Evolutionary conservation across 2,888 invertebrate species (phyloP).

Genomic region (Quadroppia sp.): DNA sequence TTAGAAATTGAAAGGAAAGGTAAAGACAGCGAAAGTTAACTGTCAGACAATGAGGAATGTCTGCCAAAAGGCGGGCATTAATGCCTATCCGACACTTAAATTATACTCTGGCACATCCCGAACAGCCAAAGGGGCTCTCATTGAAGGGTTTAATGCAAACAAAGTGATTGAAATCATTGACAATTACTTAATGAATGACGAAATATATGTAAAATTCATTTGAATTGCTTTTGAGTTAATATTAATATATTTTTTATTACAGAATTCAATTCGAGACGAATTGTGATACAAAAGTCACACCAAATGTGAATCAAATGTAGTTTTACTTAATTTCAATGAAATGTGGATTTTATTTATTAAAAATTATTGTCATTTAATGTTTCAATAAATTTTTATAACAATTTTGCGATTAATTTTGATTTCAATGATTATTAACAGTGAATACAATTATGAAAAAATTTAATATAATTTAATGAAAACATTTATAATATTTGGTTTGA

Average conservation of each 20-base stretch:
- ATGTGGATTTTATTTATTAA: too few species aligned
- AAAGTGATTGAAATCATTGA: not conserved
- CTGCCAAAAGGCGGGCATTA: not conserved
- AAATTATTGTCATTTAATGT: too few species aligned
- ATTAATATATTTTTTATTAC: not conserved
- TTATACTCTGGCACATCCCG: not conserved
- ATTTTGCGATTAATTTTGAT: too few species aligned
- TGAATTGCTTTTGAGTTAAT: not conserved
- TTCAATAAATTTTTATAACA: too few species aligned
- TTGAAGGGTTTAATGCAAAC: not conserved
- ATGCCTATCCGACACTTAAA: slow-evolving; percentile 9
- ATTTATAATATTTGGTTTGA: too few species aligned
- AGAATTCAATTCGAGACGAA: not conserved
- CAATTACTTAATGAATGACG: not conserved
- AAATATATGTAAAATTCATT: not conserved
- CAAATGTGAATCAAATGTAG: too few species aligned
- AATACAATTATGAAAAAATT: too few species aligned
- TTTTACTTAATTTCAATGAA: too few species aligned
- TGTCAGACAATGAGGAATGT: not conserved
- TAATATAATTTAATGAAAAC: too few species aligned
- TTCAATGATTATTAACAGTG: too few species aligned
- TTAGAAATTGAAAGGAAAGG: slow-evolving; percentile 11
- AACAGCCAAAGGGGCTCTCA: not conserved
- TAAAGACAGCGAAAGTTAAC: not conserved
- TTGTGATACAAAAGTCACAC: slow-evolving; percentile 1